A percentile compares a stretch with the other conserved stretches of the same genome.
These are phyloP conservation scores for Drosophila pallidifrons DNA, from an alignment of 1,140 invertebrate genomes.

Conservation along the genomic window DNA sequence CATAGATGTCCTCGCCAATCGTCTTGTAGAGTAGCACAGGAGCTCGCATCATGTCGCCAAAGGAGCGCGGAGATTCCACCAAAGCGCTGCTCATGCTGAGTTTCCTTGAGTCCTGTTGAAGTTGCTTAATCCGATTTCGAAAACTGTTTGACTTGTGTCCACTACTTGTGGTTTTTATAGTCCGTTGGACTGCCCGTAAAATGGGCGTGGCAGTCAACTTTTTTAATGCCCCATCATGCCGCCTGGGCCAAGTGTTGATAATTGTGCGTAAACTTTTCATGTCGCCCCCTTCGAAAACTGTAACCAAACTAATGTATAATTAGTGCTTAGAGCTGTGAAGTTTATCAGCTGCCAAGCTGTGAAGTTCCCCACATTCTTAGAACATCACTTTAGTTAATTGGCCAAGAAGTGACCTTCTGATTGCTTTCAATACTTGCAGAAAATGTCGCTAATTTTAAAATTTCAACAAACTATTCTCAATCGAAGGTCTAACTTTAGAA, in stretches of 20 bases:
- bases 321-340: slow-evolving; percentile 58
- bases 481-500: no score
- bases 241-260: slow-evolving; percentile 70
- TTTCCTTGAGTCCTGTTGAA: not conserved
- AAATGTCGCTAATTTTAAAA: not conserved
- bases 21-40: slow-evolving; percentile 69
- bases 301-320: slow-evolving; percentile 49
- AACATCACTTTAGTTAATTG: slow-evolving; percentile 20
- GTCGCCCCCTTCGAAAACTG: slow-evolving; percentile 9
- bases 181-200: not conserved
- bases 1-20: slow-evolving; percentile 77
- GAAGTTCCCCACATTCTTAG: slow-evolving; percentile 25
- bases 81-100: slow-evolving; percentile 29
- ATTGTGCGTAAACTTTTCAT: slow-evolving; percentile 73
- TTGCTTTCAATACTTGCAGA: not conserved
- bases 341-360: slow-evolving; percentile 52
- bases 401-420: slow-evolving; percentile 27
- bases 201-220: slow-evolving; percentile 58
- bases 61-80: slow-evolving; percentile 36
- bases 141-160: slow-evolving; percentile 37
- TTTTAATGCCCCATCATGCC: slow-evolving; percentile 73
- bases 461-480: not conserved
- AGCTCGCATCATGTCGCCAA: slow-evolving; percentile 66
- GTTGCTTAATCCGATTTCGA: not conserved
- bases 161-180: slow-evolving; percentile 50